Conservation (phyloP, 2,888 invertebrate genomes). For the Drosophila paucipuncta region DNA sequence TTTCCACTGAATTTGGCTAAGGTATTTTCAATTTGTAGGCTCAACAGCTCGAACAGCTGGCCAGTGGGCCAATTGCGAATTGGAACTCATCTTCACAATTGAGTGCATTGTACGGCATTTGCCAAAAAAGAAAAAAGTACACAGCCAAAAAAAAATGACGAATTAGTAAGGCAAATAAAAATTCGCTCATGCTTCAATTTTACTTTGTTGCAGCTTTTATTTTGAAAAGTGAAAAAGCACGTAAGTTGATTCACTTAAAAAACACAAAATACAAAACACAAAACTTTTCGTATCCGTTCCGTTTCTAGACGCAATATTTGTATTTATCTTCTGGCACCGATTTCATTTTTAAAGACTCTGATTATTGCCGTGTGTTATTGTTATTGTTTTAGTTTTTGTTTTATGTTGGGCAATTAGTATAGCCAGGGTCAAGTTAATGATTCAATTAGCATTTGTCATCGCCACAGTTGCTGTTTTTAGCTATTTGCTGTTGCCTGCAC, state of each 20-base stretch:
- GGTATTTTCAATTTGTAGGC: not conserved
- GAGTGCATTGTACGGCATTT: conserved; percentile 26
- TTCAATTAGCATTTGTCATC: conserved; percentile 79
- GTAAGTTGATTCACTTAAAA: conserved; percentile 33
- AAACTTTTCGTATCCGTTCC: conserved; percentile 34
- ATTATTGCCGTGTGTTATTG: conserved; percentile 29
- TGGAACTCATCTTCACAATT: conserved; percentile 27
- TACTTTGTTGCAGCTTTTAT: not conserved
- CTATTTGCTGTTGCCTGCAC: conserved; percentile 15
- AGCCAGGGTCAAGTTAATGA: conserved; percentile 74
- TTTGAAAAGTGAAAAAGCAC: conserved; percentile 47
- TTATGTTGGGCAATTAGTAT: conserved; percentile 73
- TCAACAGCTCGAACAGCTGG: not conserved
- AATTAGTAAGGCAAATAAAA: conserved; percentile 18
- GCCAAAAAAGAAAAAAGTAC: conserved; percentile 8
- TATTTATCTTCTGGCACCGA: conserved; percentile 33
- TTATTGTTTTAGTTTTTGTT: conserved; percentile 46
- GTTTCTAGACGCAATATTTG: conserved; percentile 12
- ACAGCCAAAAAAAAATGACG: not conserved
- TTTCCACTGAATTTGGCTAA: conserved; percentile 8
- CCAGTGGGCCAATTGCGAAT: not conserved
- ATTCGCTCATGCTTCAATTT: conserved; percentile 2
- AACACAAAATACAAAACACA: not conserved
- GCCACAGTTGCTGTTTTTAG: conserved; percentile 9
- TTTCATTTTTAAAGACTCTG: conserved; percentile 31